A percentile compares a stretch with the other conserved stretches of the same genome.
Evolutionary conservation across 2,888 invertebrate species (phyloP).

Genomic region (Hylaea fasciaria): DNA sequence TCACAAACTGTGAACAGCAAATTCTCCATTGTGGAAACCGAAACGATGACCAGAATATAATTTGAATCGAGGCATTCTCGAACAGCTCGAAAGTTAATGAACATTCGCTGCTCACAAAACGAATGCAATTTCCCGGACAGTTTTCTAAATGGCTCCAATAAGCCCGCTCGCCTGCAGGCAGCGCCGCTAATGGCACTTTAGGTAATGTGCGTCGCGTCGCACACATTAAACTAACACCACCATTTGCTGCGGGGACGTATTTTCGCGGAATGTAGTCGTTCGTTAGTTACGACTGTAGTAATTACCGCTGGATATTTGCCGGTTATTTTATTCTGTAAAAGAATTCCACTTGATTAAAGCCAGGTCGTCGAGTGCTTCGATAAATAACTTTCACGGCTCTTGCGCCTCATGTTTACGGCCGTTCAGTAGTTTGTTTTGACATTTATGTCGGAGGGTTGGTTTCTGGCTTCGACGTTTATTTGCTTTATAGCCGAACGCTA

Average conservation of each 20-base stretch:
- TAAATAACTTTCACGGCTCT: constrained; percentile 28
- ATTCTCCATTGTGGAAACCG: too few relatives aligned
- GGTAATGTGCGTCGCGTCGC: constrained; percentile 19
- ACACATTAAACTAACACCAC: constrained; percentile 21
- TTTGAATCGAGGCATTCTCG: not conserved
- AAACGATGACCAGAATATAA: too few relatives aligned
- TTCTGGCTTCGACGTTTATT: constrained; percentile 1
- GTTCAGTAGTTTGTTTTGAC: constrained; percentile 21
- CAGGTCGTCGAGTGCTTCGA: constrained; percentile 22
- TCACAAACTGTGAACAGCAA: too few relatives aligned
- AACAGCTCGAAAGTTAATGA: not conserved
- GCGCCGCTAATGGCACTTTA: constrained; percentile 13
- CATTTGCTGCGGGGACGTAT: constrained; percentile 16
- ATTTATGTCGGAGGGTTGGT: constrained; percentile 15
- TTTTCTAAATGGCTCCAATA: constrained; percentile 8
- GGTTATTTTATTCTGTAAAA: constrained; percentile 15
- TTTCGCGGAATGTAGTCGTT: constrained; percentile 17
- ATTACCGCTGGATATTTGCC: constrained; percentile 18
- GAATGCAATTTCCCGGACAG: not conserved
- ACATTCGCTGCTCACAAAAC: not conserved
- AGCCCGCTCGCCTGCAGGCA: not conserved
- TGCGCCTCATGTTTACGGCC: constrained; percentile 20
- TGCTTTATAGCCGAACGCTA: constrained; percentile 9
- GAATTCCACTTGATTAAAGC: constrained; percentile 22
- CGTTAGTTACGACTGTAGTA: constrained; percentile 11